Percentiles rank a stretch among this genome's conserved stretches.
phyloP scores from a whole-genome alignment of 2,113 vertebrate species.

The Lagenorhynchus albirostris region DNA sequence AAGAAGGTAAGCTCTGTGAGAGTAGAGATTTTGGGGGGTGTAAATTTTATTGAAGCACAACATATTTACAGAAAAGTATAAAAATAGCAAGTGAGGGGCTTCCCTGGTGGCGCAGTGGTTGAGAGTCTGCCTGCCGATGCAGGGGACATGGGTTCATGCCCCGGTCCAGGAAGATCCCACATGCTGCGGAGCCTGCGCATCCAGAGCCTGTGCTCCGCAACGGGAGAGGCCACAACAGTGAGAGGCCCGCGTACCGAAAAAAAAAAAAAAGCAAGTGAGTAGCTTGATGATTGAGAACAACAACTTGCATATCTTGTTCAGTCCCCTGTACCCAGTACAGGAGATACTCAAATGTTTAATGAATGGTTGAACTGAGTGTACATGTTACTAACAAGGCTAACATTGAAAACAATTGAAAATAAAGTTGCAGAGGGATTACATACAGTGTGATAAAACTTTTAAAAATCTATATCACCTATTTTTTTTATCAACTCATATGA shows the following conservation, averaged over 20 bases:
- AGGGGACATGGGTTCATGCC: too few relatives aligned
- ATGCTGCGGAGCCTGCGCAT: too few relatives aligned
- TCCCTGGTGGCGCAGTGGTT: too few relatives aligned
- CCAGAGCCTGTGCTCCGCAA: too few relatives aligned
- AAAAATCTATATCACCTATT: background rate
- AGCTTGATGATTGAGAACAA: background rate
- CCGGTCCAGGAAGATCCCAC: too few relatives aligned
- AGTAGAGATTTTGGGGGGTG: background rate
- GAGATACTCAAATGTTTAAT: background rate
- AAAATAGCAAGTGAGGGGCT: background rate
- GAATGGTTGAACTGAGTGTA: background rate
- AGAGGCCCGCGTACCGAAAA: too few relatives aligned
- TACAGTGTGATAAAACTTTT: background rate
- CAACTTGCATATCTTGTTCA: background rate
- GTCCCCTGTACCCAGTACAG: background rate
- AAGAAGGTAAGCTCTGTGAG: background rate
- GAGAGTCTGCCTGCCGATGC: too few relatives aligned
- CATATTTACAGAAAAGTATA: background rate
- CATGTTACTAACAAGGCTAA: background rate
- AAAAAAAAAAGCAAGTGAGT: background rate
- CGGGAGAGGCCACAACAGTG: too few relatives aligned
- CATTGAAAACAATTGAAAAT: conserved; percentile 8
- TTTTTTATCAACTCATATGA: background rate
- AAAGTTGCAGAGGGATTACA: background rate
- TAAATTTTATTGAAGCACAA: background rate